Conservation (phyloP, 2,888 invertebrate species). For the Rhopalosiphum nymphaeae region DNA sequence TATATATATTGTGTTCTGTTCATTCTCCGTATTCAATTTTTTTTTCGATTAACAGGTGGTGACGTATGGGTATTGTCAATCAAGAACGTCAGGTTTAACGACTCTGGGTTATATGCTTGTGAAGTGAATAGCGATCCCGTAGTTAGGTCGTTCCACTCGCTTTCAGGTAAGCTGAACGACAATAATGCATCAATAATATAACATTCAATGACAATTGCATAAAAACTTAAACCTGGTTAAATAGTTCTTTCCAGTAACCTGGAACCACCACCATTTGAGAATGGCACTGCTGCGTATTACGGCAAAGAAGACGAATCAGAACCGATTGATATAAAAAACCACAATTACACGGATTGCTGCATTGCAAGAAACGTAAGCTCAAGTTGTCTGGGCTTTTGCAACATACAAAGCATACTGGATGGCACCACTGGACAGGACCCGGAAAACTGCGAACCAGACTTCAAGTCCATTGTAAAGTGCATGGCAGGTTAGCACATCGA, state of each 20-base stretch:
- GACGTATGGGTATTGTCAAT: constrained; percentile 89
- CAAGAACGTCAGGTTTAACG: constrained; percentile 77
- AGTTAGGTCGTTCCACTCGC: constrained; percentile 82
- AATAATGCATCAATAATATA: background rate
- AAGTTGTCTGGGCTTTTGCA: constrained; percentile 85
- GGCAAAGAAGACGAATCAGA: constrained; percentile 61
- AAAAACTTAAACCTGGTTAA: constrained; percentile 66
- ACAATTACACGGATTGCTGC: constrained; percentile 88
- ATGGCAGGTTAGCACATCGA: constrained; percentile 70
- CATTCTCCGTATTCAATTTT: background rate
- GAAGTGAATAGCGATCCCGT: constrained; percentile 86
- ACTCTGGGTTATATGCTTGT: constrained; percentile 85
- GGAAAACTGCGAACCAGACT: constrained; percentile 84
- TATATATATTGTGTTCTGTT: background rate
- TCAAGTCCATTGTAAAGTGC: constrained; percentile 80
- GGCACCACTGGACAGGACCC: constrained; percentile 85
- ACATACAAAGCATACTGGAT: constrained; percentile 81
- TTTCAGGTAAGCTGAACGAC: constrained; percentile 76
- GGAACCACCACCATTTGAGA: constrained; percentile 71
- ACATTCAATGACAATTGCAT: background rate
- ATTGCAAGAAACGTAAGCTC: constrained; percentile 78
- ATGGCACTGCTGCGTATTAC: constrained; percentile 43
- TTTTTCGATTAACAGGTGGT: constrained; percentile 73
- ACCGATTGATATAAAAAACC: constrained; percentile 71
- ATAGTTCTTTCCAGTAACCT: constrained; percentile 77